These are phyloP conservation scores for Hemaris fuciformis DNA, from an alignment of 2,888 invertebrate species.

Conservation along the genomic window DNA sequence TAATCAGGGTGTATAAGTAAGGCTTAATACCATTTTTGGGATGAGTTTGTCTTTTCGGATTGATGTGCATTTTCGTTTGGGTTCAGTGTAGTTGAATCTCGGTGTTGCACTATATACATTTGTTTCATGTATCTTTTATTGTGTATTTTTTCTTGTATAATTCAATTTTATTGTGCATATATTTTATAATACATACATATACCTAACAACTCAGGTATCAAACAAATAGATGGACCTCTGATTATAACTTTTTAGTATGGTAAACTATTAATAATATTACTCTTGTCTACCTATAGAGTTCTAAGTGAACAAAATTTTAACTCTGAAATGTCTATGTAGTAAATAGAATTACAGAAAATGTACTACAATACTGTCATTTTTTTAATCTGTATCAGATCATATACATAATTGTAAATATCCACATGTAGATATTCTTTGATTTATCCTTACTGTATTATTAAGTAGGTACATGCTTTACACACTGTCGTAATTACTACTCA, in stretches of 20 bases:
- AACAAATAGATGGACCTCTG: background rate
- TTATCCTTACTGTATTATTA: background rate
- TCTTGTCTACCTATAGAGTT: background rate
- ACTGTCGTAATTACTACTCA: background rate
- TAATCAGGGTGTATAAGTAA: background rate
- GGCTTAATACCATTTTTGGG: background rate
- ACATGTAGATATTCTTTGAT: background rate
- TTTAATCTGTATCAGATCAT: background rate
- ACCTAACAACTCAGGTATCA: background rate
- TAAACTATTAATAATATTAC: background rate
- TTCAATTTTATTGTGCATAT: too few species aligned
- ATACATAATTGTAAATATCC: background rate
- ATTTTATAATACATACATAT: background rate
- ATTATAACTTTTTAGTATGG: background rate
- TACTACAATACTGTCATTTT: background rate
- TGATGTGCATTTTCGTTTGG: background rate
- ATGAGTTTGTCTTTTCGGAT: background rate
- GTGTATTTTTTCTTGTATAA: background rate
- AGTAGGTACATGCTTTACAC: background rate
- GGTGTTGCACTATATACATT: background rate
- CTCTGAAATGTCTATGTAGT: background rate
- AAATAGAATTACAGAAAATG: background rate
- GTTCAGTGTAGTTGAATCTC: background rate
- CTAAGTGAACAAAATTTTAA: background rate
- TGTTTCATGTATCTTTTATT: too few species aligned